A percentile compares a stretch with the other conserved stretches of the same genome.
phyloP scores from a whole-genome alignment of 1,140 invertebrate genomes.

The Trichonephila inaurata region DNA sequence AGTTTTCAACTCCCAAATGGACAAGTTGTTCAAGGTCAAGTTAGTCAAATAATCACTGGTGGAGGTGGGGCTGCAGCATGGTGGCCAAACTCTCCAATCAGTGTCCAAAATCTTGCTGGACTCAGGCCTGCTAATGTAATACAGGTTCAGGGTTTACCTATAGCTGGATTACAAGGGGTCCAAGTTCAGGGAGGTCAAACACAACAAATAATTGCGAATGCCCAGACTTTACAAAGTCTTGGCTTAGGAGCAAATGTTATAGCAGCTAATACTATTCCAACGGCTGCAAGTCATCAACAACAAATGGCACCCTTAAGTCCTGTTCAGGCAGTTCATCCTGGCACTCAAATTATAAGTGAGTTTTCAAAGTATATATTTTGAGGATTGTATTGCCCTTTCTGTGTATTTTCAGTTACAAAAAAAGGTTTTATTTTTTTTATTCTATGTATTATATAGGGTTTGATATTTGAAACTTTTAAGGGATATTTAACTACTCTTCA shows the following conservation, averaged over 20 bases:
- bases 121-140: conserved; percentile 78
- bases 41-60: conserved; percentile 77
- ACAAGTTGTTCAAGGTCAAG: conserved; percentile 78
- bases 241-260: conserved; percentile 78
- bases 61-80: conserved; percentile 43
- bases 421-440: too few species aligned
- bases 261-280: conserved; percentile 77
- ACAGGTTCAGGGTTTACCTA: conserved; percentile 78
- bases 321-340: conserved; percentile 80
- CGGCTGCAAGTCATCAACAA: conserved; percentile 74
- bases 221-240: conserved; percentile 79
- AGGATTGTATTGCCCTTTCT: too few species aligned
- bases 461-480: too few species aligned
- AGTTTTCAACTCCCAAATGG: conserved; percentile 79
- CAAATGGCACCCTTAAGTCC: conserved; percentile 79
- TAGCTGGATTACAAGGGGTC: conserved; percentile 79
- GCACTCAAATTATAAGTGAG: conserved; percentile 80
- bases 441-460: too few species aligned
- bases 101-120: conserved; percentile 76
- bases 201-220: conserved; percentile 79
- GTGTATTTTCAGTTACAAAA: too few species aligned
- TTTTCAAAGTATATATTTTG: not conserved
- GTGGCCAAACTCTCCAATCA: conserved; percentile 77
- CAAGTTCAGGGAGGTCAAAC: conserved; percentile 80
- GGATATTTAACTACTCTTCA: too few species aligned